Evolutionary conservation across 2,888 invertebrate genomes (phyloP), one percentile per base, ranked within the genome.

Genomic region (Thera britannica): DNA sequence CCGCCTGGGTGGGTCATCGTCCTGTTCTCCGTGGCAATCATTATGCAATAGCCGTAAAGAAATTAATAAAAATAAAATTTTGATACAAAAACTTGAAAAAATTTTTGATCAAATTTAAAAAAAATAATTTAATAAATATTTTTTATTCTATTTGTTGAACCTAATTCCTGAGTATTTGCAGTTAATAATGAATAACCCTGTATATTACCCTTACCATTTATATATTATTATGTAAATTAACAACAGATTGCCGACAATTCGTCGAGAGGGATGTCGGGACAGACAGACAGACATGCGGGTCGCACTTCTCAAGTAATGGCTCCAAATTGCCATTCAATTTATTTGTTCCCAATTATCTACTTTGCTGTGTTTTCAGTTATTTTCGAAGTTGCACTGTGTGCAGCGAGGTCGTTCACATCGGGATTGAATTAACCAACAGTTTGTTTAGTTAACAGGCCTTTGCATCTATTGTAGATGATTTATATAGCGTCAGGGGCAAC

Each of bases 311-410:
- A 85, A 88, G 85, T 90, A 89, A 90, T 90, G 83, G 82, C 82
- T 72, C 76, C 78, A 85, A 92, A 92, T 93, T 92, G 92, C 77
- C 77, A 80, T 77, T 82, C 92, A 92, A 92, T 92, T 92, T 90
- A 90, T 85, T 84, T 76, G 86, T 88, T 90, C 84, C 79, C 77
- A 66, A 75, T 75, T 72, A 69, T 65, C 65, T 44, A 65, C 63
- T 63, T 72, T 67, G 62, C 57, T 67, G 2, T 58, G 52, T 66
- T 70, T 72, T 67, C 58, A 49, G 58, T 61, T 70, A 67, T 68
- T 70, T 67, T 67, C 38, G 52, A 64, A 68, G 62, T 57, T 66
- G 65, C 67, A 68, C 64, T 66, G 70, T 70, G 44, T 72, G 73
- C 71, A 70, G 52, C 2, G 23, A 35, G 54, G 48, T 41, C 51